These are phyloP conservation scores for Oikopleura vanhoeffeni DNA, from an alignment of 23 tunicate genomes.

Conservation along the genomic window DNA sequence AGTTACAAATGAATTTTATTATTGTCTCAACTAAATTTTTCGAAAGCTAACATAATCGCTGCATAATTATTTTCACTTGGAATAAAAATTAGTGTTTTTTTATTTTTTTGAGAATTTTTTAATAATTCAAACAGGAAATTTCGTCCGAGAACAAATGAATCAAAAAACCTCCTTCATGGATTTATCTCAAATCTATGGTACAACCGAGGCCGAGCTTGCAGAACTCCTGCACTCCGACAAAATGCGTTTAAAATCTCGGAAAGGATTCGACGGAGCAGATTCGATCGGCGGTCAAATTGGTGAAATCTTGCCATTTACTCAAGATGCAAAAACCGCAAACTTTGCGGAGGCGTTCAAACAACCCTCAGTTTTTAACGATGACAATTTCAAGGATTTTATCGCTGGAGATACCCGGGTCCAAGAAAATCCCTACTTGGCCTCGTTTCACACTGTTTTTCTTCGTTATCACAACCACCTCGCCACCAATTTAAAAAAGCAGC, in stretches of 20 bases:
- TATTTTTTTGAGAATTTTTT: neutral
- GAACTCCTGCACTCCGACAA: neutral
- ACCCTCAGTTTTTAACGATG: neutral
- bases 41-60: neutral
- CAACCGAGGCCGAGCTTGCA: neutral
- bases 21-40: too few relatives aligned
- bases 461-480: neutral
- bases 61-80: neutral
- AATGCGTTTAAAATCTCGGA: neutral
- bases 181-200: neutral
- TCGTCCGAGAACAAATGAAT: conserved; percentile 12
- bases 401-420: conserved; percentile 6
- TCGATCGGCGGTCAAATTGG: neutral
- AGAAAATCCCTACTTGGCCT: conserved; percentile 11
- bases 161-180: conserved; percentile 4
- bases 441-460: neutral
- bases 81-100: neutral
- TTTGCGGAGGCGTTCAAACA: neutral
- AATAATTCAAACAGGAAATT: neutral
- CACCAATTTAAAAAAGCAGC: neutral
- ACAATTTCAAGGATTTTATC: conserved; percentile 11
- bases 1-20: too few relatives aligned
- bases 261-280: neutral
- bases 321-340: neutral
- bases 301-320: neutral